Base-by-base conservation (phyloP, 2,888 invertebrate species). In the Tenthredo livida region DNA sequence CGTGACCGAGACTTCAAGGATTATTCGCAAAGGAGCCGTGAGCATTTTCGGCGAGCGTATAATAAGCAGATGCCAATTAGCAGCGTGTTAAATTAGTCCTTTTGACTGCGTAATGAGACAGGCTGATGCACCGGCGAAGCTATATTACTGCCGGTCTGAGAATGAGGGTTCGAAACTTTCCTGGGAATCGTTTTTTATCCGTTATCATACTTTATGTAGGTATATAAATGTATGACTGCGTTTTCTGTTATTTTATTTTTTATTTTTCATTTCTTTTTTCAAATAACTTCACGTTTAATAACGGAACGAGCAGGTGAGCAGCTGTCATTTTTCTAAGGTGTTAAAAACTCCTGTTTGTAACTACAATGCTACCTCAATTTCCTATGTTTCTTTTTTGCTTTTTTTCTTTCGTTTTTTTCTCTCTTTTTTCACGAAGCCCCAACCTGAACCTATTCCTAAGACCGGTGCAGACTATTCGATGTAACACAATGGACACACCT, bases 401-500 rank as follows among this genome's bases (percentile, higher is more conserved):
- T 29, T 29, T 67, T 33, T 33, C 5, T 29, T 65, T 65, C 12
- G 12, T 67, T 15, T 67, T 67, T 72, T 9, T n/a, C 7, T 7
- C 9, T 40, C n/a, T 21, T 21, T 43, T 21, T 43, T 43, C 9
- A 43, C n/a, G 25, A 43, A 73, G 43, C 43, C 21, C 43, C 9
- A 5, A 73, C 43, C 40, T 21, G 43, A 29, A 21, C 43, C 72
- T n/a, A 72, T 72, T 40, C n/a, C 72, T 72, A 25, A 73, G 72
- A 54, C 78, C 58, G 78, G 54, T 78, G 78, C 61, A 37, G 58
- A 37, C 21, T 10, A 40, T 78, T 37, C 17, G 33, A 58, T 58
- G 58, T 61, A 78, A 78, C 78, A 78, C 58, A 78, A 78, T 54
- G 37, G 78, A 78, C 15, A 12, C 78, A 78, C 78, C 78, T 78